Conservation (phyloP, 2,888 invertebrate genomes). For the Macropis europaea region DNA sequence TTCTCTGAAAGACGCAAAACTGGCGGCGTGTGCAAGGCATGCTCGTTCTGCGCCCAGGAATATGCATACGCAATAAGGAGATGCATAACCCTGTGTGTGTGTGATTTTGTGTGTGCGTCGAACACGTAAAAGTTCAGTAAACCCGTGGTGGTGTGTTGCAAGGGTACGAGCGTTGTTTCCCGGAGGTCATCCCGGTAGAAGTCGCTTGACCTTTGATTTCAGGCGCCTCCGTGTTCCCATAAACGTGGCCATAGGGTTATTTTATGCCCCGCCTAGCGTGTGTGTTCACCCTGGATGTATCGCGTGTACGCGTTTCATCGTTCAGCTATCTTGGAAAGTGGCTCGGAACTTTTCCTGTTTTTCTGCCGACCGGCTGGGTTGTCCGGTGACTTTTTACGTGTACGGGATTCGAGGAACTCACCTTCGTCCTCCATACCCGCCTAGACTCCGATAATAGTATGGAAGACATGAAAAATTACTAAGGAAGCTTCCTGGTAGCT, state of each 20-base stretch:
- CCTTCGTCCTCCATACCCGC: too few species aligned
- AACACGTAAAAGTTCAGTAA: constrained; percentile 38
- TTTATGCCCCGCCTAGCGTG: constrained; percentile 55
- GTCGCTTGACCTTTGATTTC: constrained; percentile 67
- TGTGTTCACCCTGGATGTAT: constrained; percentile 15
- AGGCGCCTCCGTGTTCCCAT: constrained; percentile 67
- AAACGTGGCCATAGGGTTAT: constrained; percentile 60
- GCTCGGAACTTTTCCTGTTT: neutral
- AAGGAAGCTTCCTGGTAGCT: too few species aligned
- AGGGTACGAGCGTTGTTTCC: constrained; percentile 56
- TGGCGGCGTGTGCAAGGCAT: constrained; percentile 9
- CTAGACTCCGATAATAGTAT: too few species aligned
- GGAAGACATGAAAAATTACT: too few species aligned
- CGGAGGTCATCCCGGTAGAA: constrained; percentile 62
- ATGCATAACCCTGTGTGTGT: neutral
- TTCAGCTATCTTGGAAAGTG: too few species aligned
- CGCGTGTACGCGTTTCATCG: constrained; percentile 10
- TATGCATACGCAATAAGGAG: constrained; percentile 39
- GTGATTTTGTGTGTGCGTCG: constrained; percentile 1
- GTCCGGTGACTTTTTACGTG: neutral
- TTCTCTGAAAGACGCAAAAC: constrained; percentile 25
- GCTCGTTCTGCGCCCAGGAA: constrained; percentile 6
- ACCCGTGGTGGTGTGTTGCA: constrained; percentile 20
- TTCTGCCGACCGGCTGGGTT: neutral
- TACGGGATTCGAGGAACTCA: neutral